Evolutionary conservation across 2,113 vertebrate genomes (phyloP), one percentile per base, ranked within the genome.

Genomic region (Benthochromis sp.): DNA sequence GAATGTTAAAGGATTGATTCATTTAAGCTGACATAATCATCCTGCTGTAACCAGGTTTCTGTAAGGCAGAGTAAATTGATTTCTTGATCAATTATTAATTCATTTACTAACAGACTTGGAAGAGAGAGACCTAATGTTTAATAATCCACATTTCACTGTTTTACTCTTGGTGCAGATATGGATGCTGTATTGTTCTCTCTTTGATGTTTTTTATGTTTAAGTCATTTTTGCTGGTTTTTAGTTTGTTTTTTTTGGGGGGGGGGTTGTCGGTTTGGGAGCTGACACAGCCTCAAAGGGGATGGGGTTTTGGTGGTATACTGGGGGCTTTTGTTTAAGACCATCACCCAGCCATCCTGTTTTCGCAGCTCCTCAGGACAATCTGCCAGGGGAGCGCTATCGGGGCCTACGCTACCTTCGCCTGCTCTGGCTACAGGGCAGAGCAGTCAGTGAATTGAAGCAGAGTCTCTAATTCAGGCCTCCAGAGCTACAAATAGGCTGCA

Each of bases 371-470:
- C 11, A 4, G 21, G 54, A 8, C 53, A 55, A 24, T 55, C 53
- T 1, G 53, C 53, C 53, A 55, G 9, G 52, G 52, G 0, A 21
- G n/a, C 2, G 0, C n/a, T 21, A 54, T 21, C 1, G n/a, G n/a
- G 54, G 54, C 10, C n/a, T 24, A 24, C n/a, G 6, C n/a, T 1
- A 55, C n/a, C n/a, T 55, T 55, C 1, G 2, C n/a, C 53, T 24
- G n/a, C 53, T 24, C 53, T 27, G 21, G 1, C 24, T 57, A 27
- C 7, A 14, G 55, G 55, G 55, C 24, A 54, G n/a, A 54, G 6
- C 52, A 54, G n/a, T 54, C n/a, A 24, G 24, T 57, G 54, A 55
- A 55, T 55, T 16, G 27, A 29, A 29, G 27, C 27, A 5, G 27
- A 57, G 55, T 59, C 27, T 59, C 27, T 16, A 59, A 31, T 59